A percentile compares a stretch with the other conserved stretches of the same genome.
phyloP scores from a whole-genome alignment of 2,888 invertebrate species.

The Acronicta psi region DNA sequence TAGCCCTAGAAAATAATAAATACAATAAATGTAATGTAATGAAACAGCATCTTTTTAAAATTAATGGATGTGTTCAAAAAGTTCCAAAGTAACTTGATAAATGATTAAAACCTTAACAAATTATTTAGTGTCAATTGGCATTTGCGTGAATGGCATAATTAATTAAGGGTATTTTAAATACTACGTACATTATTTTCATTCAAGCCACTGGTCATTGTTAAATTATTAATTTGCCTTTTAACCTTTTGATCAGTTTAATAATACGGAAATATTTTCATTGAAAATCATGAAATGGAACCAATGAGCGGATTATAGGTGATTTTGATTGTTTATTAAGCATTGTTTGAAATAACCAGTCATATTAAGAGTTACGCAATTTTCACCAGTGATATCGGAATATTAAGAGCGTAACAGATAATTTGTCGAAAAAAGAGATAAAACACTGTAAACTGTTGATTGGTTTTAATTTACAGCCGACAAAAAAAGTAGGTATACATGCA shows the following conservation, averaged over 20 bases:
- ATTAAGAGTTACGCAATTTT: not conserved
- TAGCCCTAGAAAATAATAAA: too few species aligned
- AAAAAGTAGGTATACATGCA: too few species aligned
- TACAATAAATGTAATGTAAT: too few species aligned
- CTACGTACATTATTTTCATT: conserved; percentile 26
- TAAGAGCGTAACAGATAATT: too few species aligned
- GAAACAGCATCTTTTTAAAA: too few species aligned
- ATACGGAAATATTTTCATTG: not conserved
- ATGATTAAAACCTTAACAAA: not conserved
- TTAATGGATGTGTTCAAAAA: not conserved
- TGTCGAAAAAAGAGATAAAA: too few species aligned
- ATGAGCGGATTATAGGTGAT: not conserved
- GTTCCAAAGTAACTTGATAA: not conserved
- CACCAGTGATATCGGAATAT: not conserved
- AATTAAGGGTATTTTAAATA: conserved; percentile 13
- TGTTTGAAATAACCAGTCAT: not conserved
- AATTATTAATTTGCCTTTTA: conserved; percentile 12
- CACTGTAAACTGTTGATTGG: too few species aligned
- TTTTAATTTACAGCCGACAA: too few species aligned
- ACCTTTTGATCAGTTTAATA: conserved; percentile 14
- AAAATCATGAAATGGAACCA: not conserved
- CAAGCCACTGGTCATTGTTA: conserved; percentile 7
- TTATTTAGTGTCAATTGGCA: conserved; percentile 26
- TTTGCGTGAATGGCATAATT: conserved; percentile 19
- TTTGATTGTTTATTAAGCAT: not conserved